Evolutionary conservation across 2,888 invertebrate genomes (phyloP), one percentile per base, ranked within the genome.

Genomic region (Malthinus flaveolus): DNA sequence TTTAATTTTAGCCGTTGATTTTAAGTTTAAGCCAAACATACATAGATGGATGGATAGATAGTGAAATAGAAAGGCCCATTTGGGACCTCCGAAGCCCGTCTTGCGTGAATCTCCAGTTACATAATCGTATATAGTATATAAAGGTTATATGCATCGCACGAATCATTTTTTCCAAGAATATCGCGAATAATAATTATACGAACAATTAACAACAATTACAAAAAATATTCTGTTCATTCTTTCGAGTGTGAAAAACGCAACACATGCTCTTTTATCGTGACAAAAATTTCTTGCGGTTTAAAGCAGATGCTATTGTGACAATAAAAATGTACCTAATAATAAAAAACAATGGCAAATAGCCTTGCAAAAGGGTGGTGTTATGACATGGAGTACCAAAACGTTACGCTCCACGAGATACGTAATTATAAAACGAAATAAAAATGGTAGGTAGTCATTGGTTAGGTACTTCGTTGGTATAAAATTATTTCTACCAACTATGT

Each of bases 391-490:
- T 50, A 59, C 48, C 59, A 56, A 52, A 63, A 49, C 59, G 62
- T 62, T 63, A 63, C 62, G 65, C 54, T 67, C 58, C 55, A 55
- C 59, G 57, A 60, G 53, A 49, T 58, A 23, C 53, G 59, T 61
- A 64, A 63, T 59, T 61, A 60, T 55, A 56, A 56, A 23, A 23
- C 23, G 23, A 23, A 23, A 23, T 23, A 23, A 52, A 59, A 65
- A 61, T 56, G 60, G 62, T 63, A 65, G 61, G 67, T 67, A 65
- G 65, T 61, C 67, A 67, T 67, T 65, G 67, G 65, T 52, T 64
- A n/a, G n/a, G n/a, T n/a, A 64, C 64, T 62, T 58, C 64, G 63
- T 65, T 67, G 65, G 65, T 62, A 61, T 49, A 56, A 58, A 65
- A 65, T 65, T 63, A 59, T 53, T 58, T 48, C 55, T 54, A 3